phyloP scores from a whole-genome alignment of 1,140 invertebrate genomes.

The Apis laboriosa region DNA sequence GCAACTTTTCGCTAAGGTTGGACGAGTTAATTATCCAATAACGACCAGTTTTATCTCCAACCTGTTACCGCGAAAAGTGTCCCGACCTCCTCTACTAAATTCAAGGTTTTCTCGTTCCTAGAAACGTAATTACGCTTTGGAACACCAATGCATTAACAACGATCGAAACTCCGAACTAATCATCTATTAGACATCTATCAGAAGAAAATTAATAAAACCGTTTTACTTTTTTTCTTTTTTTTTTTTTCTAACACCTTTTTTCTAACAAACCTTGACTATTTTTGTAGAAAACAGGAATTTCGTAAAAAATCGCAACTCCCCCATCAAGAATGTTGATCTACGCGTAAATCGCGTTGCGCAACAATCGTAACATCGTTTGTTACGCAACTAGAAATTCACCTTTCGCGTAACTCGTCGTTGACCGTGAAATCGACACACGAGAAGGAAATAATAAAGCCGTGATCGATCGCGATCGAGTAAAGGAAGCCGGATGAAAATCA shows the following conservation, averaged over 20 bases:
- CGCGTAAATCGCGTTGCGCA: background rate
- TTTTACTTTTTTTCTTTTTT: no score
- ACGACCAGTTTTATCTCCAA: constrained; percentile 31
- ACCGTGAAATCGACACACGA: constrained; percentile 17
- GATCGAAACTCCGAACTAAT: background rate
- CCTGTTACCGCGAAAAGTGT: constrained; percentile 38
- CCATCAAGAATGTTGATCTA: background rate
- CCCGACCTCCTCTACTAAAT: constrained; percentile 27
- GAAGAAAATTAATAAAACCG: background rate
- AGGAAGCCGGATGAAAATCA: background rate
- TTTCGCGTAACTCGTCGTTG: constrained; percentile 3
- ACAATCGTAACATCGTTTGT: background rate
- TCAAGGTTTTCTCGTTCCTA: constrained; percentile 31
- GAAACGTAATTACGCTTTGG: constrained; percentile 6
- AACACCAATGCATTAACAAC: background rate
- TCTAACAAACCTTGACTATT: no score
- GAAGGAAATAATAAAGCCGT: background rate
- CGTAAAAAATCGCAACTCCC: no score
- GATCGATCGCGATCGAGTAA: background rate
- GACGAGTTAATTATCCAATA: constrained; percentile 55
- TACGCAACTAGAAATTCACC: constrained; percentile 15
- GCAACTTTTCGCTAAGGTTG: background rate
- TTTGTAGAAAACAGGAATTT: background rate
- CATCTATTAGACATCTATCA: no score
- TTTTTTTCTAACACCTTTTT: no score